Percentiles rank a stretch among this genome's conserved stretches.
Evolutionary conservation across 2,797 vertebrate genomes (phyloP).

Genomic region (Thripadectes ignobilis): DNA sequence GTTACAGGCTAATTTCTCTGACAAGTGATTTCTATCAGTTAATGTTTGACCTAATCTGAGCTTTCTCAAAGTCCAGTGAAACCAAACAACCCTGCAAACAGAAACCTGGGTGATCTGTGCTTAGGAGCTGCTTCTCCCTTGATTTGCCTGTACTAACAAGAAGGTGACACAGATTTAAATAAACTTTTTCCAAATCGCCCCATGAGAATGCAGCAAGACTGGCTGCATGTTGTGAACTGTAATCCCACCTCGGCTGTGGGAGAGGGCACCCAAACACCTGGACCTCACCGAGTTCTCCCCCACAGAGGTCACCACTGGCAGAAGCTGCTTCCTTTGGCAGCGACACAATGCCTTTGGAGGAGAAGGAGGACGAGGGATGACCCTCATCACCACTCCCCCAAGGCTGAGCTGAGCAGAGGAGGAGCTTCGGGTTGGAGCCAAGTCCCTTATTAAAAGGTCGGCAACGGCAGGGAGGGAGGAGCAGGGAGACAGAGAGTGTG

Average conservation of each 20-base stretch:
- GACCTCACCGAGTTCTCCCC: neutral
- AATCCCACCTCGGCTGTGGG: neutral
- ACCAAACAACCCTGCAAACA: neutral
- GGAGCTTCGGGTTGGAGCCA: neutral
- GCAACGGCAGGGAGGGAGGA: neutral
- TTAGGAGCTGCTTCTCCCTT: neutral
- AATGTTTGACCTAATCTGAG: neutral
- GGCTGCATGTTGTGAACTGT: neutral
- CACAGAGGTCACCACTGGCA: rapidly evolving
- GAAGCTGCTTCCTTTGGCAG: rapidly evolving
- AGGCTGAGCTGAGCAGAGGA: neutral
- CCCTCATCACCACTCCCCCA: neutral
- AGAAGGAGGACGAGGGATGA: neutral
- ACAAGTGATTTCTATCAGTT: neutral
- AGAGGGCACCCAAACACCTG: neutral
- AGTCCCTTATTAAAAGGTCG: neutral
- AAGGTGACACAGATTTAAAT: neutral
- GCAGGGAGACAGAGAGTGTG: neutral
- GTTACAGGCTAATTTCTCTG: neutral
- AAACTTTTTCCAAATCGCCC: neutral
- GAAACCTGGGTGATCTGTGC: neutral
- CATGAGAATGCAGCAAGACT: neutral
- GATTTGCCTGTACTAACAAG: neutral
- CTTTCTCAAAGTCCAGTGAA: neutral
- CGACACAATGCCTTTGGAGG: rapidly evolving